These are phyloP conservation scores for Lasioglossum malachurum DNA, from an alignment of 2,888 invertebrate genomes.

Conservation along the genomic window DNA sequence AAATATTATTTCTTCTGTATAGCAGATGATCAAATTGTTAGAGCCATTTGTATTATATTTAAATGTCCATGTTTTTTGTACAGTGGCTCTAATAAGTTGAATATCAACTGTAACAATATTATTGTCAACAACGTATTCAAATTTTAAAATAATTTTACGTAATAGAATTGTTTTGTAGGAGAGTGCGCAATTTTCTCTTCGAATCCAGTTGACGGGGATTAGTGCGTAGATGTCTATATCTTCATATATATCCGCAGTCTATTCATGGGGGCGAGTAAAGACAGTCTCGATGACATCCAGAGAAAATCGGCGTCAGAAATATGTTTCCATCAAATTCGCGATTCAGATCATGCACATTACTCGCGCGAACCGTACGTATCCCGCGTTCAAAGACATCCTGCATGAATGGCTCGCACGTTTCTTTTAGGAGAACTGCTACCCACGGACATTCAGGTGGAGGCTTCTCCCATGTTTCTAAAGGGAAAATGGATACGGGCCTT, in stretches of 20 bases:
- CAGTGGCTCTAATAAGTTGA: no score
- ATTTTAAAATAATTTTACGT: no score
- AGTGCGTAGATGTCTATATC: background rate
- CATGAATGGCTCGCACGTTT: slow-evolving; percentile 38
- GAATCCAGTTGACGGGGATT: background rate
- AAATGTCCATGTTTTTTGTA: no score
- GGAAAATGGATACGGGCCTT: slow-evolving; percentile 22
- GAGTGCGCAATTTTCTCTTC: background rate
- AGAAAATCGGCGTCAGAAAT: background rate
- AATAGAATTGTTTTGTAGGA: background rate
- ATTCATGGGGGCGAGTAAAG: background rate
- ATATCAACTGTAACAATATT: no score
- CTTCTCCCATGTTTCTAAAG: slow-evolving; percentile 20
- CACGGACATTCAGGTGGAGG: slow-evolving; percentile 25
- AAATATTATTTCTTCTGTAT: background rate
- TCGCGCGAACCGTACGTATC: background rate
- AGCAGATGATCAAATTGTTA: background rate
- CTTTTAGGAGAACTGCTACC: slow-evolving; percentile 41
- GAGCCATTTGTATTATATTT: no score
- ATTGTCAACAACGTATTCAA: no score
- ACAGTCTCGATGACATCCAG: background rate
- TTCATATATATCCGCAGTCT: background rate
- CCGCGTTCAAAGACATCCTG: slow-evolving; percentile 17
- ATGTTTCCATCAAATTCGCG: slow-evolving; percentile 21
- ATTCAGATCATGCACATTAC: background rate